Evolutionary conservation across 1,140 invertebrate species (phyloP).

Genomic region (Idris sp.): DNA sequence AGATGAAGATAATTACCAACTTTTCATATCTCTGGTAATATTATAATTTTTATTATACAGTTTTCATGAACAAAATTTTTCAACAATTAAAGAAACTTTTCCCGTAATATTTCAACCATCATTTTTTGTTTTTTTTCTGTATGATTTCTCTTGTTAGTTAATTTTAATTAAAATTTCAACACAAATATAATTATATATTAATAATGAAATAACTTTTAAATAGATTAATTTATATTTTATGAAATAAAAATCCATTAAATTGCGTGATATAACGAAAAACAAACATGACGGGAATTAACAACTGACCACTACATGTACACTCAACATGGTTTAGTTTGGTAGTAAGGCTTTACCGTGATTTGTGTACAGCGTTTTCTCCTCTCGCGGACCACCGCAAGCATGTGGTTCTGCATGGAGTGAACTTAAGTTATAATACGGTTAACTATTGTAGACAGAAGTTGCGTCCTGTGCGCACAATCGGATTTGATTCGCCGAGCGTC

Average conservation of each 20-base stretch:
- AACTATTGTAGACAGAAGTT: constrained; percentile 61
- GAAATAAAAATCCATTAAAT: constrained; percentile 30
- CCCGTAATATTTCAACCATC: too few relatives aligned
- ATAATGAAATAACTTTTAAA: too few relatives aligned
- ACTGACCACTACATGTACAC: constrained; percentile 56
- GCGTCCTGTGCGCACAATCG: constrained; percentile 36
- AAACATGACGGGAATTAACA: constrained; percentile 55
- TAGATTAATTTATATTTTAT: too few relatives aligned
- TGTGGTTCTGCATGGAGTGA: constrained; percentile 60
- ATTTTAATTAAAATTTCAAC: too few relatives aligned
- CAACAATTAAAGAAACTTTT: too few relatives aligned
- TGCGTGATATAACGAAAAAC: constrained; percentile 42
- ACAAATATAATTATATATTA: too few relatives aligned
- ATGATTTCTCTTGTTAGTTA: too few relatives aligned
- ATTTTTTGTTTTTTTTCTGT: too few relatives aligned
- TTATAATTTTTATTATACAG: too few relatives aligned
- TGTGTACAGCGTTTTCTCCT: constrained; percentile 68
- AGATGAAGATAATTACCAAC: too few relatives aligned
- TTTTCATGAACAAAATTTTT: too few relatives aligned
- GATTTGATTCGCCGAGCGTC: constrained; percentile 43
- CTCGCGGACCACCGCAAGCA: constrained; percentile 58
- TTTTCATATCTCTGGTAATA: too few relatives aligned
- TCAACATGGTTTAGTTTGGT: constrained; percentile 58
- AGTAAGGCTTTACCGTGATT: constrained; percentile 69
- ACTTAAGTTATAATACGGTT: constrained; percentile 64